Evolutionary conservation across 2,113 vertebrate species (phyloP).

Genomic region (Saccopteryx leptura): DNA sequence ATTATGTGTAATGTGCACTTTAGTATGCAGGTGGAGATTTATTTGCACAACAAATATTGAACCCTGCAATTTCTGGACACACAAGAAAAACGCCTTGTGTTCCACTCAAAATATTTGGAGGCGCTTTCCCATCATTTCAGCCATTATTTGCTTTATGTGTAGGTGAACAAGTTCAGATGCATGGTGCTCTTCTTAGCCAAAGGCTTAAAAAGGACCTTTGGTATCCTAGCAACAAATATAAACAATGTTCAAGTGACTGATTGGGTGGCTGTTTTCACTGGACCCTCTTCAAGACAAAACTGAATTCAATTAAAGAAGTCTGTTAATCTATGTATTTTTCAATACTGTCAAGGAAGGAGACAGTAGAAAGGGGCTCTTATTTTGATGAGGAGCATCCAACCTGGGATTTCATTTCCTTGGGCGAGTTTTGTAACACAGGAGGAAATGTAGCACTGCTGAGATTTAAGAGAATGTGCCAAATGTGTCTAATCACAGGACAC

Average conservation of each 20-base stretch:
- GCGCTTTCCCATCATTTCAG: conserved; percentile 63
- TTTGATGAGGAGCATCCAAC: background rate
- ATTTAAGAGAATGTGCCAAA: conserved; percentile 12
- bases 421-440: conserved; percentile 23
- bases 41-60: conserved; percentile 76
- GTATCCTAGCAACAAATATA: conserved; percentile 81
- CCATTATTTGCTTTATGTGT: conserved; percentile 73
- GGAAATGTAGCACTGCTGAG: background rate
- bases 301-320: conserved; percentile 61
- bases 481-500: background rate
- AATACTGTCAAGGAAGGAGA: background rate
- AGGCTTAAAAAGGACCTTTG: conserved; percentile 77
- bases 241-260: conserved; percentile 78
- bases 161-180: conserved; percentile 80
- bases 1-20: conserved; percentile 73
- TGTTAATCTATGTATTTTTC: conserved; percentile 56
- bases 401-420: conserved; percentile 38
- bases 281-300: conserved; percentile 65
- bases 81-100: conserved; percentile 58
- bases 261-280: conserved; percentile 66
- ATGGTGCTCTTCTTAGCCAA: conserved; percentile 72
- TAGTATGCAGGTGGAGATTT: conserved; percentile 60
- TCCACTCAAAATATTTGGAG: conserved; percentile 77
- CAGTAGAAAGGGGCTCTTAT: background rate
- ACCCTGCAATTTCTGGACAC: conserved; percentile 50